Conservation (phyloP, 2,888 invertebrate genomes). For the Aphelenchoides bicaudatus region DNA sequence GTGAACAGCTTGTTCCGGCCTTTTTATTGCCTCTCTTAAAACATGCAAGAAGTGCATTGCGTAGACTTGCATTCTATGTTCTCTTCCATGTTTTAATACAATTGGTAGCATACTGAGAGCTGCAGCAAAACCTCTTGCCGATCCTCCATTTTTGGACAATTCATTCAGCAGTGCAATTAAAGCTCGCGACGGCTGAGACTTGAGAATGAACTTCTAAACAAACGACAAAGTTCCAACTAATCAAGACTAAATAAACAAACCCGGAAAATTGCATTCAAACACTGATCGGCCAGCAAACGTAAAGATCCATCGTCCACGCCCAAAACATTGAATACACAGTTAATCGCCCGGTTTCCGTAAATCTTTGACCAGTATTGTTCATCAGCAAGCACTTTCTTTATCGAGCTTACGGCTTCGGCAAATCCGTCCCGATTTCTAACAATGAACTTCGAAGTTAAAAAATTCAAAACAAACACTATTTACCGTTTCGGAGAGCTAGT, state of each 20-base stretch:
- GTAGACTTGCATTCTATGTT: slow-evolving; percentile 19
- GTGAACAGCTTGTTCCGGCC: slow-evolving; percentile 37
- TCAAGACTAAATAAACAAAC: slow-evolving; percentile 16
- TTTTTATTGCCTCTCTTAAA: slow-evolving; percentile 25
- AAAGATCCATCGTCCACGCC: slow-evolving; percentile 27
- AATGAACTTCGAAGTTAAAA: not conserved
- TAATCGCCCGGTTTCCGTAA: slow-evolving; percentile 19
- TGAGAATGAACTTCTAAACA: slow-evolving; percentile 32
- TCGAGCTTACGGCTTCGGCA: not conserved
- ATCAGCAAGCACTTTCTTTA: slow-evolving; percentile 9
- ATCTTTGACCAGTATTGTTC: slow-evolving; percentile 18
- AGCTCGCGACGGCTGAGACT: slow-evolving; percentile 26
- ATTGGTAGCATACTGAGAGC: slow-evolving; percentile 27
- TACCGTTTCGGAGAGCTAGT: slow-evolving; percentile 6
- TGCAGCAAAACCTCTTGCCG: slow-evolving; percentile 26
- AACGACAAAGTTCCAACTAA: not conserved
- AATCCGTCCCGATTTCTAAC: slow-evolving; percentile 8
- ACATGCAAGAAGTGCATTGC: slow-evolving; percentile 32
- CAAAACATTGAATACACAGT: slow-evolving; percentile 18
- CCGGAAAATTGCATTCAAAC: slow-evolving; percentile 32
- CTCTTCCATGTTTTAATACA: slow-evolving; percentile 15
- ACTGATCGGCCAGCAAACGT: slow-evolving; percentile 34
- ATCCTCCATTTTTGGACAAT: slow-evolving; percentile 25
- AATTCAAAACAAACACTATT: not conserved
- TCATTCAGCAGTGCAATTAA: slow-evolving; percentile 30